Conservation (phyloP, 2,113 vertebrate genomes). For the Paratilapia polleni region DNA sequence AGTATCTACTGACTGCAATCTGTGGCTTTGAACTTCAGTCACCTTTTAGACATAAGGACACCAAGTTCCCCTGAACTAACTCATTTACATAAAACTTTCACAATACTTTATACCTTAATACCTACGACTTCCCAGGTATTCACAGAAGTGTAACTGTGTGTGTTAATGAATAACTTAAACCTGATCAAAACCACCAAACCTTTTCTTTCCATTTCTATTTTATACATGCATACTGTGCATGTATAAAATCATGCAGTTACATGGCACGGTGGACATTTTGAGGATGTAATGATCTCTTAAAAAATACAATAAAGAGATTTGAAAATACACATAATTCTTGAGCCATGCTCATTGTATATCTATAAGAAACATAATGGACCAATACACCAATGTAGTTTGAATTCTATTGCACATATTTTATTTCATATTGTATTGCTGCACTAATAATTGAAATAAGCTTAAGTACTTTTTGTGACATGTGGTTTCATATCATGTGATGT, state of each 20-base stretch:
- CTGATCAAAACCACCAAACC: not conserved
- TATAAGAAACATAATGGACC: not conserved
- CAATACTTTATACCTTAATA: not conserved
- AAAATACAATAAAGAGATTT: not conserved
- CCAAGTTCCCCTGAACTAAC: not conserved
- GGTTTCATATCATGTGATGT: not conserved
- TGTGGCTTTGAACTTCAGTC: not conserved
- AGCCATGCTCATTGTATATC: no score
- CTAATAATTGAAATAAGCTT: not conserved
- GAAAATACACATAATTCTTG: no score
- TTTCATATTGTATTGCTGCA: not conserved
- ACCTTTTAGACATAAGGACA: not conserved
- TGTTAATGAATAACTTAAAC: not conserved
- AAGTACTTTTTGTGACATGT: not conserved
- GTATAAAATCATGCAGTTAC: rapidly evolving
- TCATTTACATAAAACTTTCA: not conserved
- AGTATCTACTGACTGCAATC: rapidly evolving
- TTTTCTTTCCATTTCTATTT: not conserved
- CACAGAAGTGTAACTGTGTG: not conserved
- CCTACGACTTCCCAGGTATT: not conserved
- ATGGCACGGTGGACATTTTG: not conserved
- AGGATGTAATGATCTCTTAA: not conserved
- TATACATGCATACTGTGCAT: not conserved
- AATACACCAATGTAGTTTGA: not conserved
- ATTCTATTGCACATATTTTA: not conserved